Conservation (phyloP, 2,797 vertebrate genomes). For the Etheostoma perlongum region DNA sequence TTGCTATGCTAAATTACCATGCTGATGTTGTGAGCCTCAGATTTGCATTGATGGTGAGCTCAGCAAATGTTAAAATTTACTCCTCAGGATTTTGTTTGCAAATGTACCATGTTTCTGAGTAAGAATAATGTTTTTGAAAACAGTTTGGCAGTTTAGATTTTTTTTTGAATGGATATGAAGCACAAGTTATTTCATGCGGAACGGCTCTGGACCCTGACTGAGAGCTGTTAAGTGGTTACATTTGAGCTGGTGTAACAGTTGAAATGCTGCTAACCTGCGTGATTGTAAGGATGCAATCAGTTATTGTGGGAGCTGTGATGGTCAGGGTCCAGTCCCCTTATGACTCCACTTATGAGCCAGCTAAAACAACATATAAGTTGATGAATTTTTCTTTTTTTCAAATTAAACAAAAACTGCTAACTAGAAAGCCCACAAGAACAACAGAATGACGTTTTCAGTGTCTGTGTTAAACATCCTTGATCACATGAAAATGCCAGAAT, state of each 20-base stretch:
- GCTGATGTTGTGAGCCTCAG: conserved; percentile 43
- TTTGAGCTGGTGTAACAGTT: conserved; percentile 25
- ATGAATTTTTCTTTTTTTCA: neutral
- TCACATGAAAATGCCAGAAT: conserved; percentile 16
- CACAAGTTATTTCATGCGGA: conserved; percentile 33
- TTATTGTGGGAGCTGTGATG: conserved; percentile 11
- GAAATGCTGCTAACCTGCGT: conserved; percentile 38
- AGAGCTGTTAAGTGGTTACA: conserved; percentile 35
- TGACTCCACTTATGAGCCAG: conserved; percentile 28
- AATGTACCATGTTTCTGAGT: conserved; percentile 15
- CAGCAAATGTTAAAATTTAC: conserved; percentile 54
- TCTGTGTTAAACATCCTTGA: conserved; percentile 31
- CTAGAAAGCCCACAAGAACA: conserved; percentile 21
- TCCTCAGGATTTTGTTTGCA: conserved; percentile 44
- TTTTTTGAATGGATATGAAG: conserved; percentile 47
- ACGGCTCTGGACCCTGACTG: conserved; percentile 6
- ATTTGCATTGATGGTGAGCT: conserved; percentile 58
- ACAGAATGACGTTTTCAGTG: conserved; percentile 15
- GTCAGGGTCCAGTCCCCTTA: conserved; percentile 25
- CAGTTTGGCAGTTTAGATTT: conserved; percentile 22
- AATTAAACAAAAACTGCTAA: conserved; percentile 29
- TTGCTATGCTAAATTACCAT: conserved; percentile 55
- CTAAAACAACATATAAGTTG: conserved; percentile 26
- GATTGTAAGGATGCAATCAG: conserved; percentile 35
- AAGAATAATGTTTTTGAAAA: conserved; percentile 48